Conservation (phyloP, 2,888 invertebrate genomes). For the Eupithecia exiguata region DNA sequence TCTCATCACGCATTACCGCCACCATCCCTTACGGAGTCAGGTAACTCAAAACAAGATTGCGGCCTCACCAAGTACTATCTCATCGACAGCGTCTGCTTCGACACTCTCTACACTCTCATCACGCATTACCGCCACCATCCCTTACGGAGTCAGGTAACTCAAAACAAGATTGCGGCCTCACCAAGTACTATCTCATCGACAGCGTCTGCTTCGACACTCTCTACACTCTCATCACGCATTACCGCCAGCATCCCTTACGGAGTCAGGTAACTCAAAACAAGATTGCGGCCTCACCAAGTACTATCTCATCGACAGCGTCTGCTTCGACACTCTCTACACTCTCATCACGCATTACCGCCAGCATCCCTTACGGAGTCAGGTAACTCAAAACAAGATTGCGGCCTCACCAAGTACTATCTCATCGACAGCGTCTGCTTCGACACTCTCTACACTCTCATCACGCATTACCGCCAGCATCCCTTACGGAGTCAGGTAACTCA, state of each 20-base stretch:
- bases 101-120: slow-evolving; percentile 95
- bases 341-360: slow-evolving; percentile 95
- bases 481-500: slow-evolving; percentile 89
- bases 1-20: slow-evolving; percentile 94
- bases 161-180: slow-evolving; percentile 93
- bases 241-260: slow-evolving; percentile 92
- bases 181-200: slow-evolving; percentile 95
- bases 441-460: slow-evolving; percentile 95
- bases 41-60: slow-evolving; percentile 89
- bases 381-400: slow-evolving; percentile 90
- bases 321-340: slow-evolving; percentile 96
- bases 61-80: slow-evolving; percentile 95
- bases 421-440: slow-evolving; percentile 95
- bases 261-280: slow-evolving; percentile 90
- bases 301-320: slow-evolving; percentile 93
- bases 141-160: slow-evolving; percentile 89
- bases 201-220: slow-evolving; percentile 95
- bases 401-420: slow-evolving; percentile 94
- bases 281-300: slow-evolving; percentile 95
- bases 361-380: slow-evolving; percentile 93
- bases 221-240: slow-evolving; percentile 95
- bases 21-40: slow-evolving; percentile 92
- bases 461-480: slow-evolving; percentile 93
- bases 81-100: slow-evolving; percentile 94
- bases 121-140: slow-evolving; percentile 95